Conservation (phyloP, 2,797 vertebrate genomes). For the Macropus fuliginosus region DNA sequence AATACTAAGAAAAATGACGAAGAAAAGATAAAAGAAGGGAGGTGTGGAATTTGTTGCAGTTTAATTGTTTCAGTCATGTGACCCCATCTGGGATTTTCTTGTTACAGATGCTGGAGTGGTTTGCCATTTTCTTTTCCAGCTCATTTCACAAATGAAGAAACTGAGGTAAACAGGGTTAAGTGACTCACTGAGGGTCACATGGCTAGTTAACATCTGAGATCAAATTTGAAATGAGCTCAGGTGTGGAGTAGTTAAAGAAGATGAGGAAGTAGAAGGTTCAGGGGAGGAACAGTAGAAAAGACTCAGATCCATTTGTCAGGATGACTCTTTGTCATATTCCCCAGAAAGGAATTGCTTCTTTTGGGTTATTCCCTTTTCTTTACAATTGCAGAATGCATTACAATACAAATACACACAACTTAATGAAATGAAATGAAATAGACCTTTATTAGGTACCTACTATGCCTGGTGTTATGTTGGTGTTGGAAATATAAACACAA, state of each 20-base stretch:
- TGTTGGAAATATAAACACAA: not conserved
- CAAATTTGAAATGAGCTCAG: not conserved
- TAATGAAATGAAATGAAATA: not conserved
- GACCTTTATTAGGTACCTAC: not conserved
- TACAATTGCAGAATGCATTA: not conserved
- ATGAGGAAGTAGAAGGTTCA: not conserved
- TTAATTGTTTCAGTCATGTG: not conserved
- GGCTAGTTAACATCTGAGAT: not conserved
- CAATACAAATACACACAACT: not conserved
- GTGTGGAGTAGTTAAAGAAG: not conserved
- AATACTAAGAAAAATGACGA: not conserved
- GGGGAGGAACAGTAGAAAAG: not conserved
- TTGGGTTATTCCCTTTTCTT: not conserved
- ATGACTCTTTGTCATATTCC: not conserved
- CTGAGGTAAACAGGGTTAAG: not conserved
- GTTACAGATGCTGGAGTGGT: not conserved
- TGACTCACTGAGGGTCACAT: not conserved
- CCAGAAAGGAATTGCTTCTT: not conserved
- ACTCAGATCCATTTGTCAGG: not conserved
- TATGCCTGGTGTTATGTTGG: not conserved
- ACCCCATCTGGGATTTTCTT: not conserved
- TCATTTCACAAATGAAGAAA: not conserved
- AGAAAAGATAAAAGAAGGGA: not conserved
- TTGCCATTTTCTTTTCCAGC: not conserved
- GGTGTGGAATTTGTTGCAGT: not conserved